phyloP scores from a whole-genome alignment of 2,113 vertebrate genomes.

The Sinosuthora webbiana region DNA sequence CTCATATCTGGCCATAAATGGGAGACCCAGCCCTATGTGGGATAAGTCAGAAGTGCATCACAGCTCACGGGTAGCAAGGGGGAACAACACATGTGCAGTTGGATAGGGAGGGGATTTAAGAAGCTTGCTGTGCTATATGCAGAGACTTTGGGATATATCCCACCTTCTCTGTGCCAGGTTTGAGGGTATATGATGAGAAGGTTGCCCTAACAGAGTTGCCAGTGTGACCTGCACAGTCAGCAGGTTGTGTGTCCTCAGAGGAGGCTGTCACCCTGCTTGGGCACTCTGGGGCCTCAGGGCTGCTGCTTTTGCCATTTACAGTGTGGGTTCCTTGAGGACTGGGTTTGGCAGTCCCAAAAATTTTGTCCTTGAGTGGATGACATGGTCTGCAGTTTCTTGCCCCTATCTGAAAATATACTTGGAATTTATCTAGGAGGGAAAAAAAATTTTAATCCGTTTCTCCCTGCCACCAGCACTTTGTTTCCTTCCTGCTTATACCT shows the following conservation, averaged over 20 bases:
- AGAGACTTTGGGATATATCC: background rate
- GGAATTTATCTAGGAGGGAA: background rate
- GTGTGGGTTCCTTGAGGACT: background rate
- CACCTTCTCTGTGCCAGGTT: background rate
- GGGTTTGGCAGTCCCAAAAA: background rate
- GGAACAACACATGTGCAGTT: rapidly evolving
- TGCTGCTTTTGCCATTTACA: background rate
- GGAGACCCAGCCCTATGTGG: background rate
- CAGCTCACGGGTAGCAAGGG: background rate
- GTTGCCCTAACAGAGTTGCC: background rate
- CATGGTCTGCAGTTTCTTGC: background rate
- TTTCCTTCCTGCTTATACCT: background rate
- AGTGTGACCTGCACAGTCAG: background rate
- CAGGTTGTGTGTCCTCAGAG: background rate
- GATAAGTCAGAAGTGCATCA: background rate
- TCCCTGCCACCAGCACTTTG: background rate
- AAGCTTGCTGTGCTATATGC: background rate
- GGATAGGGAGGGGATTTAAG: background rate
- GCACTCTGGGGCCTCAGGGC: background rate
- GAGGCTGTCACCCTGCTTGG: background rate
- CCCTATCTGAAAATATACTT: background rate
- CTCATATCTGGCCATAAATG: background rate
- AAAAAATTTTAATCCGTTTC: background rate
- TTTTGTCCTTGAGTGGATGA: background rate
- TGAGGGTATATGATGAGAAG: background rate